Percentiles rank a stretch among this genome's conserved stretches.
These are phyloP conservation scores for Entomobrya multifasciata DNA, from an alignment of 2,888 invertebrate species.

Conservation along the genomic window DNA sequence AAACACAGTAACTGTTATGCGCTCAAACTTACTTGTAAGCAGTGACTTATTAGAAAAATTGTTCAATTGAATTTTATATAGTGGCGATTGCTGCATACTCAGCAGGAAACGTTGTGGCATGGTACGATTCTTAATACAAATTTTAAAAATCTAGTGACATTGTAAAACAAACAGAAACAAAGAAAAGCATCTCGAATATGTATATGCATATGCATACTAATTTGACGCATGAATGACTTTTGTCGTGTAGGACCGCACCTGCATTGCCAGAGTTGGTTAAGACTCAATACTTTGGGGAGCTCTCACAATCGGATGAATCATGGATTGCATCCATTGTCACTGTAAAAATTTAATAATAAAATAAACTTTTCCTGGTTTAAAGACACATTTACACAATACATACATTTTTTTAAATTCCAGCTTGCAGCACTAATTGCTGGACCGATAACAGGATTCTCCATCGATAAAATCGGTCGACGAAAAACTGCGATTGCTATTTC, in stretches of 20 bases:
- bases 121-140: slow-evolving; percentile 31
- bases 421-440: slow-evolving; percentile 75
- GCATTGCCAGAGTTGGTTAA: slow-evolving; percentile 68
- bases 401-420: slow-evolving; percentile 50
- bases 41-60: background rate
- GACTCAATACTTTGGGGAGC: slow-evolving; percentile 66
- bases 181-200: too few relatives aligned
- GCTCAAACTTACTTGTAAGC: background rate
- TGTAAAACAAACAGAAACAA: background rate
- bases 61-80: slow-evolving; percentile 4
- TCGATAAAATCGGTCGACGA: slow-evolving; percentile 78
- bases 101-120: slow-evolving; percentile 73
- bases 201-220: background rate
- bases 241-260: slow-evolving; percentile 56
- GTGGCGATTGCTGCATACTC: slow-evolving; percentile 74
- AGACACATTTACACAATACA: background rate
- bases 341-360: slow-evolving; percentile 48
- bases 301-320: slow-evolving; percentile 82
- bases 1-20: too few relatives aligned
- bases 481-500: slow-evolving; percentile 76
- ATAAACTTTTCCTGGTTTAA: too few relatives aligned
- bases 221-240: background rate
- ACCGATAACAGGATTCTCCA: slow-evolving; percentile 77
- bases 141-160: background rate
- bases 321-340: slow-evolving; percentile 84